phyloP scores from a whole-genome alignment of 2,113 vertebrate genomes.

The Scopus umbretta region DNA sequence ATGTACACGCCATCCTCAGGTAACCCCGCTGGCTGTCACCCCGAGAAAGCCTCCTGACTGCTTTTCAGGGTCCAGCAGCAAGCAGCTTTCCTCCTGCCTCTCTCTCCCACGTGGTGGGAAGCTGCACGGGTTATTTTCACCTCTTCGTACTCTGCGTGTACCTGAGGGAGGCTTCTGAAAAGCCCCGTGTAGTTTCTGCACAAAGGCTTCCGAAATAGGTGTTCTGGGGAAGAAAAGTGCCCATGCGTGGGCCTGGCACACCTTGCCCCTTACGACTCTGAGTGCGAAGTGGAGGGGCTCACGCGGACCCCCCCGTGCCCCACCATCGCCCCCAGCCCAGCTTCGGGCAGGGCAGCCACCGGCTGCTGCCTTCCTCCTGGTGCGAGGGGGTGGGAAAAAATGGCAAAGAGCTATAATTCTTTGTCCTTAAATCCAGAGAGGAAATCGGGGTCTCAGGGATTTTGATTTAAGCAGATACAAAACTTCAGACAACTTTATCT shows the following conservation, averaged over 20 bases:
- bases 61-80: background rate
- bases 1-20: background rate
- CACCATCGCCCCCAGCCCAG: rapidly evolving
- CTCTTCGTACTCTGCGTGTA: rapidly evolving
- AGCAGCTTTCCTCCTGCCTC: background rate
- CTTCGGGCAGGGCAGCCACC: too few species aligned
- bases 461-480: background rate
- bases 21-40: background rate
- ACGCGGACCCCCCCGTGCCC: rapidly evolving
- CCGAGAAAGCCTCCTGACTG: background rate
- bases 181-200: background rate
- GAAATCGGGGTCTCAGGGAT: rapidly evolving
- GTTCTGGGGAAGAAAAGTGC: background rate
- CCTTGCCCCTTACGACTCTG: rapidly evolving
- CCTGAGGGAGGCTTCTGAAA: background rate
- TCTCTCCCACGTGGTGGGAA: background rate
- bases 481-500: background rate
- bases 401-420: background rate
- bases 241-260: rapidly evolving
- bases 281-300: background rate
- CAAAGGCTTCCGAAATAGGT: background rate
- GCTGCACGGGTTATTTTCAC: background rate
- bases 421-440: background rate
- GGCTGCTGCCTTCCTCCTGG: background rate
- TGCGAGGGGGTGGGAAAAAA: rapidly evolving